Evolutionary conservation across 2,113 vertebrate species (phyloP).

Genomic region (Glaucidium brasilianum): DNA sequence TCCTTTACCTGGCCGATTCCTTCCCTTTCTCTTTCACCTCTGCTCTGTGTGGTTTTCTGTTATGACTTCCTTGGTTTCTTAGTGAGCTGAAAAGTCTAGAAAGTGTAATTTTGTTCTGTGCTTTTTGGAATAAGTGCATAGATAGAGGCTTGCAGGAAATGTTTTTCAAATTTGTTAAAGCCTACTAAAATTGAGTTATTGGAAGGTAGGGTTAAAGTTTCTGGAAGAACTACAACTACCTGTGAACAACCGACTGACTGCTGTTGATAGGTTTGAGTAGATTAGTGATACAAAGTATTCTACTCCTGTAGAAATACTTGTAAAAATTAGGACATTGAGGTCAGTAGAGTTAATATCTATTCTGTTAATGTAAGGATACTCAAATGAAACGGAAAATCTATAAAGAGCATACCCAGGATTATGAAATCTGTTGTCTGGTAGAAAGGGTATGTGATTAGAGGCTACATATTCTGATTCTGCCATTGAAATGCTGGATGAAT

Average conservation of each 20-base stretch:
- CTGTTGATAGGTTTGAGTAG: not conserved
- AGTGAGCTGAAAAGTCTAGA: not conserved
- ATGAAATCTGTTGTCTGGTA: not conserved
- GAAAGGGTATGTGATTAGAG: not conserved
- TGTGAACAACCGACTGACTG: not conserved
- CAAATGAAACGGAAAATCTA: not conserved
- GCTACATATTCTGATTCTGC: not conserved
- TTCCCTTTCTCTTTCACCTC: not conserved
- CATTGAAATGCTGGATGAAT: not conserved
- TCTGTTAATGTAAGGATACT: not conserved
- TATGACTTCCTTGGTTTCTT: not conserved
- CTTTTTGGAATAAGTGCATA: not conserved
- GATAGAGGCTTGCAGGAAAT: not conserved
- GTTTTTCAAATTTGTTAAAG: not conserved
- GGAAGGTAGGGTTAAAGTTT: not conserved
- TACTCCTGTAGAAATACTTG: not conserved
- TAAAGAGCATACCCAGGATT: not conserved
- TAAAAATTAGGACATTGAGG: not conserved
- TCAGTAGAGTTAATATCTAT: not conserved
- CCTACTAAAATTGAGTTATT: not conserved
- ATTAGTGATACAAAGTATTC: not conserved
- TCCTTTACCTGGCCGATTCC: not conserved
- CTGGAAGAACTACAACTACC: not conserved
- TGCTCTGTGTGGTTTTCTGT: not conserved
- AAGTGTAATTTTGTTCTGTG: not conserved